phyloP scores from a whole-genome alignment of 2,888 invertebrate species.

The Aspidapion aeneum region DNA sequence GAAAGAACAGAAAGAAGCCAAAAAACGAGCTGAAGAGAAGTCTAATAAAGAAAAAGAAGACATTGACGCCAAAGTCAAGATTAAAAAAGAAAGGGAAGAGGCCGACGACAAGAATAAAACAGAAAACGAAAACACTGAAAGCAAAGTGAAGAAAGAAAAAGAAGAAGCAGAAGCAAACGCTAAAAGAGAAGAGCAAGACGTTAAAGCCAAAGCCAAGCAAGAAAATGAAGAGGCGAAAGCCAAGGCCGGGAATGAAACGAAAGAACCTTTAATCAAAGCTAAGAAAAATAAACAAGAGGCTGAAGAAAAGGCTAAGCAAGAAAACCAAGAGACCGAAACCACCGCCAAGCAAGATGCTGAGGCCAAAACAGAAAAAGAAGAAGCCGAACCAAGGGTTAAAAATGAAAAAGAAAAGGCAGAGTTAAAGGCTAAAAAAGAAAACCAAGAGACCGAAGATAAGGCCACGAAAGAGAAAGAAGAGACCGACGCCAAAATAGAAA shows the following conservation, averaged over 20 bases:
- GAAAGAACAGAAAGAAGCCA: conserved; percentile 17
- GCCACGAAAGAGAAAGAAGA: conserved; percentile 18
- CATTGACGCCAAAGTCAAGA: conserved; percentile 13
- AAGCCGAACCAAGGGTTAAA: conserved; percentile 19
- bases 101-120: conserved; percentile 1
- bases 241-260: conserved; percentile 23
- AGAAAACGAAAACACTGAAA: conserved; percentile 22
- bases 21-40: conserved; percentile 19
- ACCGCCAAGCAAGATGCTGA: conserved; percentile 34
- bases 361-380: conserved; percentile 30
- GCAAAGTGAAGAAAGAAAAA: conserved; percentile 19
- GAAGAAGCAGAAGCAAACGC: conserved; percentile 21
- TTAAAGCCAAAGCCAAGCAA: conserved; percentile 16
- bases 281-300: conserved; percentile 29
- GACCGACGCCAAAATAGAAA: conserved; percentile 16
- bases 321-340: conserved; percentile 17
- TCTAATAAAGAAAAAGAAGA: conserved; percentile 19
- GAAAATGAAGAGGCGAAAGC: conserved; percentile 22
- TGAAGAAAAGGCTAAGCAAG: conserved; percentile 40
- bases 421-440: conserved; percentile 16
- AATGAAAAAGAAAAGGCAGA: conserved; percentile 20
- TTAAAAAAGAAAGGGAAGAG: conserved; percentile 9
- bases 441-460: conserved; percentile 19
- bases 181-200: conserved; percentile 20
- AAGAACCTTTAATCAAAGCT: conserved; percentile 23